phyloP scores from a whole-genome alignment of 2,888 invertebrate species.

The Allacma fusca region DNA sequence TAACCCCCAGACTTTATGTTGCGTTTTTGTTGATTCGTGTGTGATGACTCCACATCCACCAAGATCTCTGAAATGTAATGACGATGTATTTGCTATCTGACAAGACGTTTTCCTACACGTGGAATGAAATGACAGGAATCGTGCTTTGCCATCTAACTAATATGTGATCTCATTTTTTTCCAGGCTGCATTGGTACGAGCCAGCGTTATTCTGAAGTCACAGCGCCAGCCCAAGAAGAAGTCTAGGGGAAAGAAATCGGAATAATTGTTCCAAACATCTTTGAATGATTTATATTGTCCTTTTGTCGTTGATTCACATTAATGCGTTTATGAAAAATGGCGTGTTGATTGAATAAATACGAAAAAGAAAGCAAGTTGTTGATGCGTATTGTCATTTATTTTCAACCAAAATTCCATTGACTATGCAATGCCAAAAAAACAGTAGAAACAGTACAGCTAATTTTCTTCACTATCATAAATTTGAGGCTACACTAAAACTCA shows the following conservation, averaged over 20 bases:
- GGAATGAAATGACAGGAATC: constrained; percentile 10
- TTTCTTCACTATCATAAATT: no score
- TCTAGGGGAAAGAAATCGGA: constrained; percentile 80
- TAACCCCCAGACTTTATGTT: no score
- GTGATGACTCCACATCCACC: constrained; percentile 62
- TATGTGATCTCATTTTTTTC: no score
- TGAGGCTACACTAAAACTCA: no score
- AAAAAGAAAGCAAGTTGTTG: no score
- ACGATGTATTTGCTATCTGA: constrained; percentile 44
- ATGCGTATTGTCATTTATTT: no score
- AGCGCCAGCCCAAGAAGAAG: constrained; percentile 85
- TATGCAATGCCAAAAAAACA: no score
- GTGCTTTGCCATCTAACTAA: no score
- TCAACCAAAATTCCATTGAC: no score
- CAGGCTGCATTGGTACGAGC: constrained; percentile 91
- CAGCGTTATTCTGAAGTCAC: constrained; percentile 90
- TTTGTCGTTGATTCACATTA: constrained; percentile 24
- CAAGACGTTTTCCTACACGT: neutral
- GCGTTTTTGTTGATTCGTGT: constrained; percentile 2
- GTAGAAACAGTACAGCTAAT: no score
- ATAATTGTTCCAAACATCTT: constrained; percentile 68
- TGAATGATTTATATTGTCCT: constrained; percentile 28
- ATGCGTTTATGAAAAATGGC: constrained; percentile 19
- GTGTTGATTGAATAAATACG: constrained; percentile 35
- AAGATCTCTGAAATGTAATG: constrained; percentile 60